These are phyloP conservation scores for Myocastor coypus DNA, from an alignment of 2,113 vertebrate genomes.

Conservation along the genomic window DNA sequence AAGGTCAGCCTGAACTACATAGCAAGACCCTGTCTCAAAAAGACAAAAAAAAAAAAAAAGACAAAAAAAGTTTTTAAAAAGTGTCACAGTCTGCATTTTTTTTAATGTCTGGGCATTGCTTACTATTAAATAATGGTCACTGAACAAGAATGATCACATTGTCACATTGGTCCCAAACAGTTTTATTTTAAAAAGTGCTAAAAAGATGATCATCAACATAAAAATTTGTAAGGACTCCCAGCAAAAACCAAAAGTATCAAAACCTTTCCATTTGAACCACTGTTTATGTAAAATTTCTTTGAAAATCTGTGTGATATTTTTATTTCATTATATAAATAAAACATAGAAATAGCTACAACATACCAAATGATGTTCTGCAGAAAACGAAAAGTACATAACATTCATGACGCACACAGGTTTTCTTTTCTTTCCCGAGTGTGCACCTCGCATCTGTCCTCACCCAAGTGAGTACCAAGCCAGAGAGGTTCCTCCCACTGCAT, in stretches of 20 bases:
- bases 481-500: background rate
- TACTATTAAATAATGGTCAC: slow-evolving; percentile 38
- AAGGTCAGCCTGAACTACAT: too few relatives aligned
- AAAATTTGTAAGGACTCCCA: background rate
- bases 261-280: background rate
- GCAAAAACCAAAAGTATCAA: background rate
- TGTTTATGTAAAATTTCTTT: slow-evolving; percentile 36
- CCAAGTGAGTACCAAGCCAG: fast-evolving
- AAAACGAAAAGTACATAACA: slow-evolving; percentile 39
- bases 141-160: background rate
- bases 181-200: background rate
- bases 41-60: background rate
- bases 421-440: background rate
- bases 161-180: background rate
- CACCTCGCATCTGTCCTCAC: background rate
- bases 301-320: background rate
- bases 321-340: background rate
- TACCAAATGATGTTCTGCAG: background rate
- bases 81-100: background rate
- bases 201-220: background rate
- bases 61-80: background rate
- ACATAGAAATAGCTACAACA: background rate
- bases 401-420: background rate
- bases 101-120: background rate
- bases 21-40: background rate